Percentiles rank a stretch among this genome's conserved stretches.
Conservation (phyloP, 1,140 invertebrate genomes). For the Tetramorium simillimum region DNA sequence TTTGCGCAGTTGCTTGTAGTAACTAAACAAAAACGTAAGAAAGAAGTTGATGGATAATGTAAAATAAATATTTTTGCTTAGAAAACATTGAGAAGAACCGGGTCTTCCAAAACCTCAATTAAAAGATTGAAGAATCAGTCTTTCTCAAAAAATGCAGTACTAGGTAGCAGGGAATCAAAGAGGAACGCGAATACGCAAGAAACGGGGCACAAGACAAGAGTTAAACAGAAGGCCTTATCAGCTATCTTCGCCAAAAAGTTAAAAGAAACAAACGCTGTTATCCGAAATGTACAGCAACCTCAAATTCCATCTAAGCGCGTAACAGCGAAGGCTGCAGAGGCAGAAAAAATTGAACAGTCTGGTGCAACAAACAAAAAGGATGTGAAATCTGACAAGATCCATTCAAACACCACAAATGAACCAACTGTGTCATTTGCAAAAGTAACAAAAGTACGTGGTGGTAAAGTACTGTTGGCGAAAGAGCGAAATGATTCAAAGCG, state of each 20-base stretch:
- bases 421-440: conserved; percentile 74
- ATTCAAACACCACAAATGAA: conserved; percentile 10
- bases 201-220: conserved; percentile 56
- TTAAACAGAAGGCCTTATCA: conserved; percentile 81
- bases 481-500: conserved; percentile 63
- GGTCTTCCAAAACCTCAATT: conserved; percentile 43
- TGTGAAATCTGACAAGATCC: conserved; percentile 19
- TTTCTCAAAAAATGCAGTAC: background rate
- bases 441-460: conserved; percentile 63
- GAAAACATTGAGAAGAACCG: background rate
- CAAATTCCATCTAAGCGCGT: background rate
- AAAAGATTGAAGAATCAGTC: conserved; percentile 46
- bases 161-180: background rate
- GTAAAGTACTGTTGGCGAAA: conserved; percentile 77
- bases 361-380: conserved; percentile 20
- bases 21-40: background rate
- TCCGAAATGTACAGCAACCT: conserved; percentile 14
- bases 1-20: background rate
- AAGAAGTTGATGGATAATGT: background rate
- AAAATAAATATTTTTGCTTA: conserved; percentile 12
- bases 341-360: background rate
- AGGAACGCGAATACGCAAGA: background rate
- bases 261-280: background rate
- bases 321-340: background rate
- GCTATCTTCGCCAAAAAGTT: conserved; percentile 79